Percentiles rank a stretch among this genome's conserved stretches.
Evolutionary conservation across 2,113 vertebrate species (phyloP).

Genomic region (Panthera uncia): DNA sequence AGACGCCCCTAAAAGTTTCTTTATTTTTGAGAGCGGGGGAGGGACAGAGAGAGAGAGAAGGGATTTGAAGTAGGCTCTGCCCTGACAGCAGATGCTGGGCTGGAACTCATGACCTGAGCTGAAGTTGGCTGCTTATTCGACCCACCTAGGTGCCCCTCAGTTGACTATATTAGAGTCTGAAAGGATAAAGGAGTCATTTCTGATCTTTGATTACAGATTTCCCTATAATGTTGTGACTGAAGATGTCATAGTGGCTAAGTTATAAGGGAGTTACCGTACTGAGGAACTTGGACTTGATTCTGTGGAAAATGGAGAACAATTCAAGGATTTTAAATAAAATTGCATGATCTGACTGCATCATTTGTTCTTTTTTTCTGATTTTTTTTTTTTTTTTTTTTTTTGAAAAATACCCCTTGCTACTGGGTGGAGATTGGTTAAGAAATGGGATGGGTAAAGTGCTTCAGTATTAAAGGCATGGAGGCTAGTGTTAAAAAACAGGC

Average conservation of each 20-base stretch:
- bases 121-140: too few species aligned
- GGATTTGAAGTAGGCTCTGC: too few species aligned
- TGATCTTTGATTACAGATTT: not conserved
- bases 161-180: not conserved
- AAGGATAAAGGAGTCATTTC: not conserved
- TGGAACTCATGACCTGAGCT: too few species aligned
- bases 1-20: too few species aligned
- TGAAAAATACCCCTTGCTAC: not conserved
- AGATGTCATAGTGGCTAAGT: not conserved
- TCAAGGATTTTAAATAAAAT: conserved; percentile 21
- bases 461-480: not conserved
- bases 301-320: not conserved
- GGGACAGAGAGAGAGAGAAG: too few species aligned
- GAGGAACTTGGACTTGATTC: not conserved
- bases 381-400: not conserved
- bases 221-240: not conserved
- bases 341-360: not conserved
- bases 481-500: not conserved
- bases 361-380: not conserved
- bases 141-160: too few species aligned
- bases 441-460: not conserved
- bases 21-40: too few species aligned
- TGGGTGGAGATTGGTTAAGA: not conserved
- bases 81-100: too few species aligned
- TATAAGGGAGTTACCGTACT: not conserved